Conservation (phyloP, 2,113 vertebrate species). For the Aythya baeri region DNA sequence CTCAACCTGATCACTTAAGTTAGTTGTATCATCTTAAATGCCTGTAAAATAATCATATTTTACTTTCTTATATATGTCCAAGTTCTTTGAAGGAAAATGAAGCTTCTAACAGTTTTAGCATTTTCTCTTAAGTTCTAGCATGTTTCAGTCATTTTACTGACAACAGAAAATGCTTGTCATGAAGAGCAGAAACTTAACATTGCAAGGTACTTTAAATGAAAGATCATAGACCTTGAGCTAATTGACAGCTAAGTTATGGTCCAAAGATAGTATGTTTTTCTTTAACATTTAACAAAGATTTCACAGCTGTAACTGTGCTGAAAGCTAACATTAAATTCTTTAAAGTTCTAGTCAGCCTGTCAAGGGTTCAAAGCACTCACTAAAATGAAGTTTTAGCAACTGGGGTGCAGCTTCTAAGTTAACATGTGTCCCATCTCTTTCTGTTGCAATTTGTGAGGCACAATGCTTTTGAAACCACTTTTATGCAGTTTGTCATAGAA, state of each 20-base stretch:
- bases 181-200: not conserved
- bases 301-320: not conserved
- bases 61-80: not conserved
- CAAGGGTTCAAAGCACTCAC: not conserved
- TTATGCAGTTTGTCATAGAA: not conserved
- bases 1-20: not conserved
- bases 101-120: not conserved
- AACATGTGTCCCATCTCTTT: not conserved
- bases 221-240: not conserved
- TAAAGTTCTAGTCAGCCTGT: not conserved
- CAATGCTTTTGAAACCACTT: not conserved
- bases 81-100: not conserved
- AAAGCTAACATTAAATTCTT: not conserved
- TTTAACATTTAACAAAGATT: conserved; percentile 11
- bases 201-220: not conserved
- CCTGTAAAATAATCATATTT: not conserved
- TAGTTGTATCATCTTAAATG: not conserved
- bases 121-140: not conserved
- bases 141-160: not conserved
- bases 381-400: not conserved
- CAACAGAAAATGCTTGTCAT: not conserved
- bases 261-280: not conserved
- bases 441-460: not conserved
- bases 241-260: not conserved
- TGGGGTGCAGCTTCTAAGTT: not conserved